Conservation (phyloP, 1,140 invertebrate species). For the Diuraphis noxia region DNA sequence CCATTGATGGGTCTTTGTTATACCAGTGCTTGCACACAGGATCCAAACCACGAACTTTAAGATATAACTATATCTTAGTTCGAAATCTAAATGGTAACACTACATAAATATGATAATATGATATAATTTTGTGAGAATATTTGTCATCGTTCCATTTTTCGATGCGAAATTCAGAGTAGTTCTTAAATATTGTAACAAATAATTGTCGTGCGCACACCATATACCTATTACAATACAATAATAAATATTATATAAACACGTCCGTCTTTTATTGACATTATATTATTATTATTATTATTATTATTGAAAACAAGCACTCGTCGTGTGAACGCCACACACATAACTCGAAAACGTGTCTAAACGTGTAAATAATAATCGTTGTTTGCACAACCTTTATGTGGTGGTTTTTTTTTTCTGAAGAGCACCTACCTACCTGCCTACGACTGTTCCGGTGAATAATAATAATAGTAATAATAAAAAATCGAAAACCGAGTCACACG, state of each 20-base stretch:
- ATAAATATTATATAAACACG: not conserved
- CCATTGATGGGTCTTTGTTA: no score
- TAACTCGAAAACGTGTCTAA: constrained; percentile 5
- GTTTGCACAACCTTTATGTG: constrained; percentile 24
- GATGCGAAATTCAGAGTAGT: not conserved
- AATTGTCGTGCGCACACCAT: not conserved
- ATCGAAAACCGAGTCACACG: not conserved
- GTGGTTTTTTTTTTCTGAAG: constrained; percentile 12
- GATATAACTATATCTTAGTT: no score
- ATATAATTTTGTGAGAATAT: not conserved
- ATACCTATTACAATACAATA: not conserved
- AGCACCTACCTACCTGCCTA: not conserved
- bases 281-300: constrained; percentile 23
- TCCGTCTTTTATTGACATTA: not conserved
- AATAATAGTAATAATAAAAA: not conserved
- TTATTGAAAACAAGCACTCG: constrained; percentile 41
- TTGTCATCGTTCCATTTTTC: not conserved
- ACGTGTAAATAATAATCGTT: constrained; percentile 43
- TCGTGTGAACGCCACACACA: not conserved
- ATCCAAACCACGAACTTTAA: no score
- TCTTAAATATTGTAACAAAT: not conserved
- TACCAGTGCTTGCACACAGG: not conserved
- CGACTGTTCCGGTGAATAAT: not conserved
- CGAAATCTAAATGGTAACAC: not conserved
- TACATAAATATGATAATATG: no score